phyloP scores from a whole-genome alignment of 2,888 invertebrate species.

The Cacoxenus indagator region DNA sequence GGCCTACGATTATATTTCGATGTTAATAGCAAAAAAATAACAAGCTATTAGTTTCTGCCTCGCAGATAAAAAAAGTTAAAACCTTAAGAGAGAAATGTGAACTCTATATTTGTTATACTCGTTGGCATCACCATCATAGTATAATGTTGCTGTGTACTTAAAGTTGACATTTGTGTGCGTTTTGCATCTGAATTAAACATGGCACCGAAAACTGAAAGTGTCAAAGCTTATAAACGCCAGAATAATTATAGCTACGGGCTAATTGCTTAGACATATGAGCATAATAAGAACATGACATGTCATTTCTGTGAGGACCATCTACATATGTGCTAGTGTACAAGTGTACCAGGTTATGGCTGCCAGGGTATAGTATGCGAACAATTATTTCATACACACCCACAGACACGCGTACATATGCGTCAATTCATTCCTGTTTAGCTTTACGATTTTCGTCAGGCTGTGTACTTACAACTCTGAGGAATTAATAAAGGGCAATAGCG shows the following conservation, averaged over 20 bases:
- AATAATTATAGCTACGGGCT: conserved; percentile 64
- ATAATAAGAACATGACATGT: conserved; percentile 62
- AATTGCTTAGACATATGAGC: conserved; percentile 65
- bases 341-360: conserved; percentile 8
- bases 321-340: conserved; percentile 10
- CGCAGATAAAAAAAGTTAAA: too few relatives aligned
- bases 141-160: too few relatives aligned
- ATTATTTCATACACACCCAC: not conserved
- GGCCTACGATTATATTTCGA: too few relatives aligned
- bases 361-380: not conserved
- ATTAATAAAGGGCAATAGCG: conserved; percentile 52
- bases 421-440: conserved; percentile 14
- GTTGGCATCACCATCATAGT: too few relatives aligned
- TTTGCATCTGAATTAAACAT: conserved; percentile 38
- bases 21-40: too few relatives aligned
- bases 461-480: conserved; percentile 39
- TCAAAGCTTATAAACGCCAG: conserved; percentile 65
- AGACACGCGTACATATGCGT: not conserved
- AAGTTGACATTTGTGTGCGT: too few relatives aligned
- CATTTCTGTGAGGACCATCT: conserved; percentile 60
- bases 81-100: too few relatives aligned
- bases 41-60: too few relatives aligned
- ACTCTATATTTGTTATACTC: too few relatives aligned
- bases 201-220: conserved; percentile 61
- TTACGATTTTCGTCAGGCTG: too few relatives aligned